phyloP scores from a whole-genome alignment of 1,140 invertebrate species.

The Cherax destructor region DNA sequence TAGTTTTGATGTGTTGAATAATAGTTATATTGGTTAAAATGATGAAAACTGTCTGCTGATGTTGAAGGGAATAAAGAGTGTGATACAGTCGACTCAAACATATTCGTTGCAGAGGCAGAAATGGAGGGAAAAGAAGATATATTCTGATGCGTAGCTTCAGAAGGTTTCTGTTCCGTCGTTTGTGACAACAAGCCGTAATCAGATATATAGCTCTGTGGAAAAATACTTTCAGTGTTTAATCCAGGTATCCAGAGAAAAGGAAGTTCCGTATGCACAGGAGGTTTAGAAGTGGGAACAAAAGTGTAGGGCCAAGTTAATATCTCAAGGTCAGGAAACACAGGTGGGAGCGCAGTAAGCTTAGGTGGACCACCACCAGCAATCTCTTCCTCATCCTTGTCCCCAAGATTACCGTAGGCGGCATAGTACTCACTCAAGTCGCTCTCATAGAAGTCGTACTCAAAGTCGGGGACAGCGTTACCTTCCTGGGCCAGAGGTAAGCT shows the following conservation, averaged over 20 bases:
- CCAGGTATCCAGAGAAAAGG: neutral
- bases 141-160: neutral
- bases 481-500: neutral
- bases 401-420: slow-evolving; percentile 35
- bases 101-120: neutral
- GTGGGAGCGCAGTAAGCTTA: neutral
- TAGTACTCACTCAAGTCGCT: slow-evolving; percentile 61
- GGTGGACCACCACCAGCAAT: neutral
- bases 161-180: neutral
- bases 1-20: neutral
- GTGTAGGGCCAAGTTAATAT: slow-evolving; percentile 50
- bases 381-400: slow-evolving; percentile 20
- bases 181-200: neutral
- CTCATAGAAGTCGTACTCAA: slow-evolving; percentile 47
- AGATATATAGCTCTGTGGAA: neutral
- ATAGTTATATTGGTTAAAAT: neutral
- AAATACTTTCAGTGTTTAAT: neutral
- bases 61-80: neutral
- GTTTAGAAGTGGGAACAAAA: slow-evolving; percentile 7
- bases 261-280: neutral
- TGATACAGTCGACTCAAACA: neutral
- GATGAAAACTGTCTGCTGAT: neutral
- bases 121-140: neutral
- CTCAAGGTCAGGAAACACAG: slow-evolving; percentile 26
- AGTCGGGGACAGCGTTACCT: slow-evolving; percentile 37